Conservation (phyloP, 2,888 invertebrate genomes). For the Herminia tarsipennalis region DNA sequence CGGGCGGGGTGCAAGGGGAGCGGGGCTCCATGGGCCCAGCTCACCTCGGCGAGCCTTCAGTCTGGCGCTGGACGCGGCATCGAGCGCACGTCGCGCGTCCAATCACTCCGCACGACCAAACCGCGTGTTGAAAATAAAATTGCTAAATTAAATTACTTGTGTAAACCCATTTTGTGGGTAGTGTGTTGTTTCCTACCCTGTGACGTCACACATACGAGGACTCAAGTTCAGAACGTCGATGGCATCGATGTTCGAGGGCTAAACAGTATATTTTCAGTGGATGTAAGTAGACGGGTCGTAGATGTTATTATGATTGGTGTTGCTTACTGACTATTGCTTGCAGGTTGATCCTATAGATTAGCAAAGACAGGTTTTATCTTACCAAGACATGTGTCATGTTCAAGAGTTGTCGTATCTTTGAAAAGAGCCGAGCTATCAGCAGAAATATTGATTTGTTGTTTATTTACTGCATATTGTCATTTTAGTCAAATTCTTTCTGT, state of each 20-base stretch:
- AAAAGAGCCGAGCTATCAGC: constrained; percentile 15
- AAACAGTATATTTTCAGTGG: constrained; percentile 41
- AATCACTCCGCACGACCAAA: constrained; percentile 36
- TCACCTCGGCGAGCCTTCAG: constrained; percentile 69
- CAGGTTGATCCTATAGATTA: constrained; percentile 19
- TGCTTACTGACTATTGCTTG: constrained; percentile 42
- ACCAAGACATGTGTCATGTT: constrained; percentile 6
- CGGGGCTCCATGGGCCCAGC: constrained; percentile 61
- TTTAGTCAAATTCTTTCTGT: neutral
- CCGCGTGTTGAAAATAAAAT: constrained; percentile 69
- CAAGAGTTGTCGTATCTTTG: constrained; percentile 11
- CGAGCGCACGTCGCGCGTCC: constrained; percentile 46
- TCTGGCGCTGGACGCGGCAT: constrained; percentile 57
- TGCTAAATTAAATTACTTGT: constrained; percentile 68
- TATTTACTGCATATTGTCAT: constrained; percentile 26
- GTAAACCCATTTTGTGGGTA: constrained; percentile 40
- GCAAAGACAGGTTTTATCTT: constrained; percentile 11
- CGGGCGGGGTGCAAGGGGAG: constrained; percentile 53
- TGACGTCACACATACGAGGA: constrained; percentile 40
- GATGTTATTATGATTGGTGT: constrained; percentile 40
- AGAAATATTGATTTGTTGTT: constrained; percentile 40
- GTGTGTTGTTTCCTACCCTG: constrained; percentile 51
- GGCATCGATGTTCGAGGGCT: constrained; percentile 19
- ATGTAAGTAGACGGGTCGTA: constrained; percentile 38
- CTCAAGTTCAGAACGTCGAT: constrained; percentile 18